These are phyloP conservation scores for Octonoba sinensis DNA, from an alignment of 2,888 invertebrate genomes.

Conservation along the genomic window DNA sequence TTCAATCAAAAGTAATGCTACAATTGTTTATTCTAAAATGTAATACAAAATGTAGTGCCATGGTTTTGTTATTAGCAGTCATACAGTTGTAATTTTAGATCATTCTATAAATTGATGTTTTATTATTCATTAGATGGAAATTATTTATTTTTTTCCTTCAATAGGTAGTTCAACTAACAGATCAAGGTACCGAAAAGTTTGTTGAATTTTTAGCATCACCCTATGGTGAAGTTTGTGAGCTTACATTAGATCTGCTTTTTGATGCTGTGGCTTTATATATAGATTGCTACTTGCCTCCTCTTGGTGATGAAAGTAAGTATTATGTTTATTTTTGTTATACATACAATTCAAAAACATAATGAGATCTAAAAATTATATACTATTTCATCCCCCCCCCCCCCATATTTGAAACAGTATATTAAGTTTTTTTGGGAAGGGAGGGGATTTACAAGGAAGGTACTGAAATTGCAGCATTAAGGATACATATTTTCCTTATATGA, in stretches of 20 bases:
- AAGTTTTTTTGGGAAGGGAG: too few relatives aligned
- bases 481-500: neutral
- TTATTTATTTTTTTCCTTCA: neutral
- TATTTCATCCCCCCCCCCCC: too few relatives aligned
- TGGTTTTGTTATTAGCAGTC: too few relatives aligned
- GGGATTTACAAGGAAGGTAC: too few relatives aligned
- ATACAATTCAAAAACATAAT: neutral
- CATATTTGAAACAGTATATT: neutral
- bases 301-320: slow-evolving; percentile 57
- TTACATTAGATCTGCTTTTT: slow-evolving; percentile 39
- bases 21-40: too few relatives aligned
- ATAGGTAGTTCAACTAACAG: slow-evolving; percentile 26
- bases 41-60: too few relatives aligned
- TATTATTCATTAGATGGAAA: too few relatives aligned
- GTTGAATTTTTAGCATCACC: slow-evolving; percentile 47
- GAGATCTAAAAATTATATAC: neutral
- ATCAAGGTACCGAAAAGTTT: slow-evolving; percentile 41
- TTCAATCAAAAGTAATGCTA: too few relatives aligned
- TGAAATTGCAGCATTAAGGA: too few relatives aligned
- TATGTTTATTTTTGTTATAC: neutral
- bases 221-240: slow-evolving; percentile 56
- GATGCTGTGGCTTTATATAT: slow-evolving; percentile 48
- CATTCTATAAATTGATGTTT: too few relatives aligned
- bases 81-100: too few relatives aligned
- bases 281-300: slow-evolving; percentile 46